Evolutionary conservation across 2,113 vertebrate genomes (phyloP), one percentile per base, ranked within the genome.

Genomic region (Catagonus wagneri): DNA sequence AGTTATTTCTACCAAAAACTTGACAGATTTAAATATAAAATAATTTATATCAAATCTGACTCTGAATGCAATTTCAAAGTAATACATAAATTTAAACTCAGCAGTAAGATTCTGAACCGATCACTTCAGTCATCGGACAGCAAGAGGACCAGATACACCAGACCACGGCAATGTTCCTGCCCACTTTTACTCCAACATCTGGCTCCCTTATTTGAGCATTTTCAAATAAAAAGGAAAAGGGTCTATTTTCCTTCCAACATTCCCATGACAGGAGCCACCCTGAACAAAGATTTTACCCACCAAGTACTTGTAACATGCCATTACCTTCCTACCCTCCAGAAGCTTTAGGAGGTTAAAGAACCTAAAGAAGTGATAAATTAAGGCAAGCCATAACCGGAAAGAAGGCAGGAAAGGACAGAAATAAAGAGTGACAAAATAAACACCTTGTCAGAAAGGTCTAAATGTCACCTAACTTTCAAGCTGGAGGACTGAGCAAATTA

Each of bases 1-100:
- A 71, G 12, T 85, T 78, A 93, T 65, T 96, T 90, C 75, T 74
- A 80, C 23, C 50, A 71, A 94, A 74, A 90, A 74, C 13, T 36
- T 78, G 58, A 63, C 22, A 78, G 61, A 90, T 50, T 71, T 63
- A 63, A 93, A 91, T 69, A 20, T 76, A 89, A 80, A 66, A 76
- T 50, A 17, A 72, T 54, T 29, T 58, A 56, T 7, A 87, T 23
- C 23, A 83, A 65, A 58, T 72, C 17, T n/a, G 34, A 32, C 39
- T 76, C 32, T 58, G 54, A 85, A 29, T 32, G 54, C 20, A 54
- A 68, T 72, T 44, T 54, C 1, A 74, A 61, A 78, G 39, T 14
- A 60, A 5, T 50, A 50, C 22, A 60, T 34, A 69, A 69, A 50
- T 52, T 79, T 93, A 68, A 87, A 61, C 52, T 60, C 20, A 54